Evolutionary conservation across 2,797 vertebrate species (phyloP).

Genomic region (Tauraco hartlaubi): DNA sequence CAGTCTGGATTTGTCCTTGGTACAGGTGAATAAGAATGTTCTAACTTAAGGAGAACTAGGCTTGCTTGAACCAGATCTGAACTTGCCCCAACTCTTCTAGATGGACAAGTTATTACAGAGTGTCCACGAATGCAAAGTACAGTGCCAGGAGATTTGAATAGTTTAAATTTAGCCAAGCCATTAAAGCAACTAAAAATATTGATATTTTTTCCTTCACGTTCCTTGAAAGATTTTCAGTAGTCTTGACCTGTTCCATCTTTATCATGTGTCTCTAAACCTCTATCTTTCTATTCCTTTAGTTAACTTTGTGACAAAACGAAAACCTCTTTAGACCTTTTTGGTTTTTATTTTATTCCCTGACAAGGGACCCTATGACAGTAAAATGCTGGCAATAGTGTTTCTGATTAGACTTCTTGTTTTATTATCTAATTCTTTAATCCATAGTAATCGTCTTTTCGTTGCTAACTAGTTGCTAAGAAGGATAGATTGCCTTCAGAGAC

Average conservation of each 20-base stretch:
- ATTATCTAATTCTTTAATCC: constrained; percentile 60
- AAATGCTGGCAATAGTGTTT: constrained; percentile 23
- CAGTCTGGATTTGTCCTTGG: neutral
- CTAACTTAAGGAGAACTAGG: neutral
- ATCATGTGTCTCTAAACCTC: neutral
- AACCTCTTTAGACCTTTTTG: neutral
- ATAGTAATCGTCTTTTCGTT: constrained; percentile 29
- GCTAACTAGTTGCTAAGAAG: constrained; percentile 49
- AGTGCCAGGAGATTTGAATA: neutral
- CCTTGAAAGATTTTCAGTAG: constrained; percentile 30
- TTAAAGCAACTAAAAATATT: constrained; percentile 22
- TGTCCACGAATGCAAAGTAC: neutral
- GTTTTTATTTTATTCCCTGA: neutral
- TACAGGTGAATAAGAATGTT: neutral
- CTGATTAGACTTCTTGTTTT: constrained; percentile 41
- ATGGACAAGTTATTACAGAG: neutral
- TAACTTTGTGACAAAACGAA: constrained; percentile 34
- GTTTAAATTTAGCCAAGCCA: constrained; percentile 4
- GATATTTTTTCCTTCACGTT: neutral
- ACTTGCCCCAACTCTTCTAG: neutral
- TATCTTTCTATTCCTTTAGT: neutral
- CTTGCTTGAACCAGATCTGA: neutral
- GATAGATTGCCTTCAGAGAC: constrained; percentile 33
- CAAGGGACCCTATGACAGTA: neutral
- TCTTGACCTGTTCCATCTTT: constrained; percentile 41